Conservation (phyloP, 2,797 vertebrate species). For the Coregonus suidteri region DNA sequence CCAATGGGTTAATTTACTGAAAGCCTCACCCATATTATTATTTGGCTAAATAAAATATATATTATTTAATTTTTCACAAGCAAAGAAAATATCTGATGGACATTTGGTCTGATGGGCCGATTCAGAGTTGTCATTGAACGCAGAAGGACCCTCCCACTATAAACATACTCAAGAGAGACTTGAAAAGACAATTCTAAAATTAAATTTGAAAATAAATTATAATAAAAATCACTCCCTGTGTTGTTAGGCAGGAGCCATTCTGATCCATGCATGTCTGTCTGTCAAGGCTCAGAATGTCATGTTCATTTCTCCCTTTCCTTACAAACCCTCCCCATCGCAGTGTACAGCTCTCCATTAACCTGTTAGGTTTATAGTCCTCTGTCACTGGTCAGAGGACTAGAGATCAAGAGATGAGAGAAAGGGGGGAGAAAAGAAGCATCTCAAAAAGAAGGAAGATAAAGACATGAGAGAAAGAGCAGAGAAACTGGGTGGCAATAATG, state of each 20-base stretch:
- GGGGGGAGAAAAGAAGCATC: conserved; percentile 10
- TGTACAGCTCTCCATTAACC: conserved; percentile 6
- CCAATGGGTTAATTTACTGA: conserved; percentile 15
- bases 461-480: conserved; percentile 1
- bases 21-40: conserved; percentile 39
- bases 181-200: not conserved
- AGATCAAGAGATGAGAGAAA: not conserved
- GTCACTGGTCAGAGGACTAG: not conserved
- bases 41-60: conserved; percentile 49
- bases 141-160: not conserved
- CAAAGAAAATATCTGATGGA: not conserved
- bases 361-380: not conserved
- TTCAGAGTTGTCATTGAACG: conserved; percentile 11
- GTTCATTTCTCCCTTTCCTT: not conserved
- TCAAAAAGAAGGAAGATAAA: not conserved
- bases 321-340: not conserved
- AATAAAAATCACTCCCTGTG: conserved; percentile 10
- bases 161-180: not conserved
- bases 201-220: not conserved
- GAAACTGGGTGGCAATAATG: conserved; percentile 36
- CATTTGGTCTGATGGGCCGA: conserved; percentile 42
- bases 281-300: conserved; percentile 8
- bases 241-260: conserved; percentile 10
- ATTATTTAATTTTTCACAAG: conserved; percentile 34
- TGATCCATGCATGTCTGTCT: conserved; percentile 4